Percentiles rank a stretch among this genome's conserved stretches.
Conservation (phyloP, 2,797 vertebrate genomes). For the Argyrosomus regius region DNA sequence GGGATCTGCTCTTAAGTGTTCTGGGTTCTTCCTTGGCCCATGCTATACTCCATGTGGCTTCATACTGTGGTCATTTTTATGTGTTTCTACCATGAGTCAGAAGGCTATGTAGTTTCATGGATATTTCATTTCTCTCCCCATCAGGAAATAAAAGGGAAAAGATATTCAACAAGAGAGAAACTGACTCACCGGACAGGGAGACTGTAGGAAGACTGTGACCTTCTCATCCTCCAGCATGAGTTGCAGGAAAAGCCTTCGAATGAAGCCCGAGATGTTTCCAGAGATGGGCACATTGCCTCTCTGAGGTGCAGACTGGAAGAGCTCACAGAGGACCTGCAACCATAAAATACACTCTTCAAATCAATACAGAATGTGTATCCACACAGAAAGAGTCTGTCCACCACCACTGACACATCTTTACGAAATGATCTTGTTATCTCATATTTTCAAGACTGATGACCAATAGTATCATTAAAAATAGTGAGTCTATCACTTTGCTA, state of each 20-base stretch:
- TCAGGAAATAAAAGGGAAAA: not conserved
- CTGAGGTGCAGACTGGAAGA: conserved; percentile 97
- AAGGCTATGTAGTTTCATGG: too few relatives aligned
- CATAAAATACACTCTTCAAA: not conserved
- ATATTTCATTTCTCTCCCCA: not conserved
- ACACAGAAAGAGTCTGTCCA: not conserved
- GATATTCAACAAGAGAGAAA: not conserved
- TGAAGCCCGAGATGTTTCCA: conserved; percentile 98
- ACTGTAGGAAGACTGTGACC: conserved; percentile 99
- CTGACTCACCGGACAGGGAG: conserved; percentile 94
- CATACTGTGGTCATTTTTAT: too few relatives aligned
- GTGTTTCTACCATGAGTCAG: too few relatives aligned
- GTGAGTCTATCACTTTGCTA: not conserved
- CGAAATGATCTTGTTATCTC: not conserved
- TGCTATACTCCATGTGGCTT: too few relatives aligned
- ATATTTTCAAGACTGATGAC: not conserved
- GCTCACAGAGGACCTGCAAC: conserved; percentile 96
- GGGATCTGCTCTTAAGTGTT: too few relatives aligned
- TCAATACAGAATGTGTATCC: not conserved
- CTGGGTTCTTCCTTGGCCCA: too few relatives aligned
- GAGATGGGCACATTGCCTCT: conserved; percentile 93
- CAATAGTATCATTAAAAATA: not conserved
- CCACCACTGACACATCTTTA: not conserved
- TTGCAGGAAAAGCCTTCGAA: conserved; percentile 96
- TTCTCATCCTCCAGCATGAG: conserved; percentile 99